Percentiles rank a stretch among this genome's conserved stretches.
These are phyloP conservation scores for Scotopteryx bipunctaria DNA, from an alignment of 2,888 invertebrate genomes.

Conservation along the genomic window DNA sequence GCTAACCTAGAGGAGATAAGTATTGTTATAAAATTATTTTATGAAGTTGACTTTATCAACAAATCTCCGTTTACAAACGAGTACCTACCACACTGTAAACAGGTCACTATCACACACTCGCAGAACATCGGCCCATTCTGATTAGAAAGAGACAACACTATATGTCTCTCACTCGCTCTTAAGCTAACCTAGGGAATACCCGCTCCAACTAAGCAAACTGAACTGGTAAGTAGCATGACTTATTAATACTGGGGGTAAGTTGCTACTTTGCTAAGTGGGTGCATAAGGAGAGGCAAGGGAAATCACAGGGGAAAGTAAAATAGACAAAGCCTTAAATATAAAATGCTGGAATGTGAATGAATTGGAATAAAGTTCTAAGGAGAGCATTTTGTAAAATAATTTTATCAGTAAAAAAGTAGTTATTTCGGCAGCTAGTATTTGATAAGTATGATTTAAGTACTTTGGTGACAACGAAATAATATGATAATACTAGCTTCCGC, in stretches of 20 bases:
- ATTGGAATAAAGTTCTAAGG: too few relatives aligned
- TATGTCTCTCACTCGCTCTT: constrained; percentile 4
- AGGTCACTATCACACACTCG: background rate
- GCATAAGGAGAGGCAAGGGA: constrained; percentile 57
- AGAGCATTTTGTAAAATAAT: too few relatives aligned
- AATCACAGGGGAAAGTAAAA: constrained; percentile 63
- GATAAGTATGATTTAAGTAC: too few relatives aligned
- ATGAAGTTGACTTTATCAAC: too few relatives aligned
- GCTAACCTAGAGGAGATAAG: too few relatives aligned
- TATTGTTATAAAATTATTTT: too few relatives aligned
- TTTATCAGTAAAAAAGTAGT: too few relatives aligned
- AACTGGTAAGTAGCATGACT: constrained; percentile 21
- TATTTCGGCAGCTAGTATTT: too few relatives aligned
- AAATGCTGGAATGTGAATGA: background rate
- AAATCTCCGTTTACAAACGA: too few relatives aligned
- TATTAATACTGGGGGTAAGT: constrained; percentile 24
- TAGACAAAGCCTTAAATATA: background rate
- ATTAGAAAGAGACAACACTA: background rate
- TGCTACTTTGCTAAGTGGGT: constrained; percentile 26
- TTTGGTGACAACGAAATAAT: too few relatives aligned
- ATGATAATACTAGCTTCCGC: too few relatives aligned
- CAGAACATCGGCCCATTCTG: background rate
- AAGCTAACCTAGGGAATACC: background rate
- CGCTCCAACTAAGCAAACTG: constrained; percentile 7
- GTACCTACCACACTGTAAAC: background rate